Conservation (phyloP, 2,113 vertebrate genomes). For the Corydoras maculifer region DNA sequence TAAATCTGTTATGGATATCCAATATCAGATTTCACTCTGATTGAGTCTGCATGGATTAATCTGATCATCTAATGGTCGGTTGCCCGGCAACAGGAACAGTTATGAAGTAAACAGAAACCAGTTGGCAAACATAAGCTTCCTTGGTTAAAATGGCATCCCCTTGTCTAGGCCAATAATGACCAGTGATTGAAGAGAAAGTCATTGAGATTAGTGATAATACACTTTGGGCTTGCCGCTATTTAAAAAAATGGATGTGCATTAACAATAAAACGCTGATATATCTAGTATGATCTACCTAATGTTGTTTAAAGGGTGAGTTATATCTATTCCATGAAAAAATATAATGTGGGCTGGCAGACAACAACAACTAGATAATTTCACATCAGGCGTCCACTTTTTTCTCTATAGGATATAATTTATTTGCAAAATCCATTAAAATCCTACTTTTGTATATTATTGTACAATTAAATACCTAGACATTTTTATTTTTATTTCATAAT, state of each 20-base stretch:
- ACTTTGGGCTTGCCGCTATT: not conserved
- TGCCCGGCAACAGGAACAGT: slow-evolving; percentile 64
- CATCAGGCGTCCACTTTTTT: not conserved
- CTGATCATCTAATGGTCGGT: slow-evolving; percentile 45
- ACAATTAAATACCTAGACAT: not conserved
- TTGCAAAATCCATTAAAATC: not conserved
- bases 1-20: slow-evolving; percentile 35
- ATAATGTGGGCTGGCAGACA: not conserved
- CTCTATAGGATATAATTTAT: not conserved
- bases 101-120: slow-evolving; percentile 61
- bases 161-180: slow-evolving; percentile 37
- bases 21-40: slow-evolving; percentile 34
- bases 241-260: too few relatives aligned
- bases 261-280: slow-evolving; percentile 16
- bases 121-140: slow-evolving; percentile 48
- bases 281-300: not conserved
- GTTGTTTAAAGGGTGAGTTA: not conserved
- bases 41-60: slow-evolving; percentile 56
- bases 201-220: slow-evolving; percentile 27
- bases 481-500: not conserved
- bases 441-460: not conserved
- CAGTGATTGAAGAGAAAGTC: slow-evolving; percentile 27
- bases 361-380: not conserved
- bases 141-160: slow-evolving; percentile 28
- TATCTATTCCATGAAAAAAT: not conserved